Conservation (phyloP, 2,113 vertebrate genomes). For the Colistium nudipinnis region DNA sequence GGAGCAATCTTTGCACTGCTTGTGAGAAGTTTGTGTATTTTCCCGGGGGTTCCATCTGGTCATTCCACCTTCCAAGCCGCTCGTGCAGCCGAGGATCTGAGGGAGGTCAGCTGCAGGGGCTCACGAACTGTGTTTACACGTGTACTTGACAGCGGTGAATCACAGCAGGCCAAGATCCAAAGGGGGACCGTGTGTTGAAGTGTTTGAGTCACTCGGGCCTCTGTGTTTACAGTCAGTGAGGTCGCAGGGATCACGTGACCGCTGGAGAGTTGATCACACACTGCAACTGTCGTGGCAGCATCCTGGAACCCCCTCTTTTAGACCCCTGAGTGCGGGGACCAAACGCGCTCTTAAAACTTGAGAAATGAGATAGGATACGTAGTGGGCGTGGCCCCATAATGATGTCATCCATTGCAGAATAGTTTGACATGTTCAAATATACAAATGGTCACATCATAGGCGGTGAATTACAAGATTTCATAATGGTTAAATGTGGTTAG, state of each 20-base stretch:
- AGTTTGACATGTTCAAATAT: constrained; percentile 5
- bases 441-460: neutral
- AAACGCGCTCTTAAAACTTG: constrained; percentile 4
- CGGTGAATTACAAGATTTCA: neutral
- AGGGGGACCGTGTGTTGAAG: constrained; percentile 24
- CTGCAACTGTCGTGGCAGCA: constrained; percentile 7
- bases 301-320: neutral
- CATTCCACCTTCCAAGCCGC: neutral
- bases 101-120: constrained; percentile 45
- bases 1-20: neutral
- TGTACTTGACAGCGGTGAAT: constrained; percentile 32
- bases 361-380: too few relatives aligned
- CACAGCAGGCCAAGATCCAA: constrained; percentile 31
- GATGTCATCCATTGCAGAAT: constrained; percentile 2
- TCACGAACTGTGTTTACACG: constrained; percentile 65
- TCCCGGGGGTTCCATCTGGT: neutral
- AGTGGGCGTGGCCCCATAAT: neutral
- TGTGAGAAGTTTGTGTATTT: neutral
- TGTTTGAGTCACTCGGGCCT: constrained; percentile 47
- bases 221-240: constrained; percentile 63
- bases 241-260: constrained; percentile 35
- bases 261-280: constrained; percentile 27
- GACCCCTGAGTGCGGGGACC: neutral
- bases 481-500: neutral
- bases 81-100: neutral